These are phyloP conservation scores for Drosophila baimaii DNA, from an alignment of 1,140 invertebrate species.

Conservation along the genomic window DNA sequence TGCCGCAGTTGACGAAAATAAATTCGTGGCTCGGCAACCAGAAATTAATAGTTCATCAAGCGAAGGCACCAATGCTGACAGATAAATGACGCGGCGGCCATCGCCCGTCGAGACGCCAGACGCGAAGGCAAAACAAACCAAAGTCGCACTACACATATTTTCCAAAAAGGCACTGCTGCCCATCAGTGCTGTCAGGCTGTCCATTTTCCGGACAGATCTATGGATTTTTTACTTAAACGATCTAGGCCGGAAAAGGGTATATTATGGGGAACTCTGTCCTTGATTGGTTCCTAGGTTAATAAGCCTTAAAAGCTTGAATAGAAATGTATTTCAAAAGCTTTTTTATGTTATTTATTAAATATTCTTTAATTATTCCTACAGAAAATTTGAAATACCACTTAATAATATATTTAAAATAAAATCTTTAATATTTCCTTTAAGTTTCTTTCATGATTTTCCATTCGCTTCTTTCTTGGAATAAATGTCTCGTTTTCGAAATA, in stretches of 20 bases:
- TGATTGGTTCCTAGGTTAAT: too few species aligned
- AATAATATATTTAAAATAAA: background rate
- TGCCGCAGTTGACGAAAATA: constrained; percentile 76
- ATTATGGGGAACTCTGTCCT: too few species aligned
- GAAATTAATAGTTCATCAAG: constrained; percentile 80
- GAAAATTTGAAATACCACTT: fast-evolving
- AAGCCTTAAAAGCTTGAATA: background rate
- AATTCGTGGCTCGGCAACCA: constrained; percentile 48
- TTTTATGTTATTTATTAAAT: background rate
- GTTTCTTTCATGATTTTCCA: background rate
- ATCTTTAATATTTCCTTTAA: background rate
- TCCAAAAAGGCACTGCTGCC: constrained; percentile 47
- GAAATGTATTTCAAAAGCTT: background rate
- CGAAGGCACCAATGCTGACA: constrained; percentile 58
- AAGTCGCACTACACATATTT: constrained; percentile 42
- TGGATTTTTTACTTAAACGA: background rate
- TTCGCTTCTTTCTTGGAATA: background rate
- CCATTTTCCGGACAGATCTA: background rate
- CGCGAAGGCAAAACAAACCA: constrained; percentile 35
- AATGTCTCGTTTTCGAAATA: background rate
- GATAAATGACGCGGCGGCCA: constrained; percentile 70
- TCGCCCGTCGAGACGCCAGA: constrained; percentile 53
- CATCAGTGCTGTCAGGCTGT: constrained; percentile 7
- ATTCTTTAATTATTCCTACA: background rate
- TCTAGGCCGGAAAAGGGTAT: too few species aligned